phyloP scores from a whole-genome alignment of 1,140 invertebrate genomes.

The Cyphomyrmex costatus region DNA sequence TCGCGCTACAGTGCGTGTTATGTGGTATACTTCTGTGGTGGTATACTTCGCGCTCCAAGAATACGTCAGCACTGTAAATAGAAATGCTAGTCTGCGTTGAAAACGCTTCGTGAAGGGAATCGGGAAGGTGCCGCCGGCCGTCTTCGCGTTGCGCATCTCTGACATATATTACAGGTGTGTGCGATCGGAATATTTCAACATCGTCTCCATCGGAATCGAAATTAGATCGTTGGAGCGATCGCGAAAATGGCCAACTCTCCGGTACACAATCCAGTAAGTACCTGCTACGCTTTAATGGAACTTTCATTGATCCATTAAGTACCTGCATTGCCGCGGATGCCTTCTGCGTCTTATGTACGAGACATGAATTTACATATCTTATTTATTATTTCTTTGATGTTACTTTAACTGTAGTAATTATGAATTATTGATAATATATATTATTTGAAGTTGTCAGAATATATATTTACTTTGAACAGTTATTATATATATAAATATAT shows the following conservation, averaged over 20 bases:
- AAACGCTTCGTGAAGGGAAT: constrained; percentile 38
- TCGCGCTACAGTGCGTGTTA: constrained; percentile 45
- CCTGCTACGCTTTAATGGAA: background rate
- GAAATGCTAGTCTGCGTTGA: constrained; percentile 57
- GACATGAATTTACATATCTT: background rate
- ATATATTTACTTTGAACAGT: background rate
- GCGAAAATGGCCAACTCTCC: constrained; percentile 69
- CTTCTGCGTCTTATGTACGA: background rate
- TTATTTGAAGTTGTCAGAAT: background rate
- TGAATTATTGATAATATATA: background rate
- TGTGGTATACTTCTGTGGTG: constrained; percentile 41
- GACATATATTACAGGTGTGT: background rate
- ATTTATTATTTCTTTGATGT: background rate
- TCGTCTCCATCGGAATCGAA: background rate
- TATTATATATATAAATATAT: background rate
- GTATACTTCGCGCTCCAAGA: constrained; percentile 4
- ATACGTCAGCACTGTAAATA: constrained; percentile 81
- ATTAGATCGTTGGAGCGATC: background rate
- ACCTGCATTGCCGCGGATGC: constrained; percentile 43
- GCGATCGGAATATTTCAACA: background rate
- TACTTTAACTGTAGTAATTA: background rate
- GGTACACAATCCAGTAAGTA: constrained; percentile 76
- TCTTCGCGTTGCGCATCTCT: constrained; percentile 48
- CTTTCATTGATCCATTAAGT: constrained; percentile 54
- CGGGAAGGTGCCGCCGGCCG: background rate